A percentile compares a stretch with the other conserved stretches of the same genome.
Evolutionary conservation across 1,140 invertebrate species (phyloP).

Genomic region (Eurytemora carolleeae): DNA sequence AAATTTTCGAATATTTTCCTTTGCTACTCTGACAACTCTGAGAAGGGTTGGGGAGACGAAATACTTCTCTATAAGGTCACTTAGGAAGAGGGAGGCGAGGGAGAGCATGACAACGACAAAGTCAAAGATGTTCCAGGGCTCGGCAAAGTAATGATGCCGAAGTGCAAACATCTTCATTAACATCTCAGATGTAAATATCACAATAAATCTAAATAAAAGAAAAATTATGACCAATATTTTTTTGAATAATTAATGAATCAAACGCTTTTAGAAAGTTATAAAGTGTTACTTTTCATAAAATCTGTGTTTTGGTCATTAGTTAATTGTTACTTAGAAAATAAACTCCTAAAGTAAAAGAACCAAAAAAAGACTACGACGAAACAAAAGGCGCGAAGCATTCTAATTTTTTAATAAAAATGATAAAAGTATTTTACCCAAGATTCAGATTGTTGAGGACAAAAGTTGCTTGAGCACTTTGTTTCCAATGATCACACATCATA

Average conservation of each 20-base stretch:
- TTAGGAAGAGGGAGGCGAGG: conserved; percentile 65
- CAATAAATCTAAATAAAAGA: conserved; percentile 55
- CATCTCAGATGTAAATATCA: conserved; percentile 93
- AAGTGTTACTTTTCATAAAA: no score
- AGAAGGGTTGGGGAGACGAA: conserved; percentile 92
- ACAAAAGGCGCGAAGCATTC: no score
- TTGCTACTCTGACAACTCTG: conserved; percentile 87
- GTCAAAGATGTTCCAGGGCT: conserved; percentile 98
- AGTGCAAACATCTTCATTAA: conserved; percentile 90
- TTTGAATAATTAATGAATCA: no score
- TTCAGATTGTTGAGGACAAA: conserved; percentile 71
- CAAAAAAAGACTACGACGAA: no score
- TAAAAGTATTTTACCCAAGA: conserved; percentile 50
- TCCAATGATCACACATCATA: conserved; percentile 64
- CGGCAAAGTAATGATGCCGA: conserved; percentile 92
- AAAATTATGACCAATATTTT: no score
- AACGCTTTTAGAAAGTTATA: no score
- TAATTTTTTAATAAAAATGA: no score
- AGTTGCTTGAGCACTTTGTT: conserved; percentile 59
- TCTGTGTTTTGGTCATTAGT: no score
- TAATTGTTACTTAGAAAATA: no score
- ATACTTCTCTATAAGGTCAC: conserved; percentile 89
- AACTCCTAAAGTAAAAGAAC: no score
- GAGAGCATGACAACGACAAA: conserved; percentile 46
- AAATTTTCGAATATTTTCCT: no score